These are phyloP conservation scores for Anisognathus igniventris DNA, from an alignment of 2,797 vertebrate genomes.

Conservation along the genomic window DNA sequence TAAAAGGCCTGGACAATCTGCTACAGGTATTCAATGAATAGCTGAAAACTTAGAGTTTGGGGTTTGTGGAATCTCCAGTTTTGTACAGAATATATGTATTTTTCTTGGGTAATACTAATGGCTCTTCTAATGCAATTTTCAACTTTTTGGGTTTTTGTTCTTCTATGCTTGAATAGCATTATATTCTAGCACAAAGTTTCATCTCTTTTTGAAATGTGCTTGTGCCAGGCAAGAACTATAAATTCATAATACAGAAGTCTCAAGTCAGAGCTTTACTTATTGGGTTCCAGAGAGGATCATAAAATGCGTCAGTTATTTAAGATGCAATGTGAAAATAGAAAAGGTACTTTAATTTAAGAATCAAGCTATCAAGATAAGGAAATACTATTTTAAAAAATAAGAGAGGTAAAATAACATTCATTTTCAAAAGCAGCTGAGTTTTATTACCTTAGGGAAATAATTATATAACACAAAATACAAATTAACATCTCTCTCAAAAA, in stretches of 20 bases:
- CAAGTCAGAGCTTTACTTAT: neutral
- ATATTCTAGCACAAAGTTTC: neutral
- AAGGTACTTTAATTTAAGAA: neutral
- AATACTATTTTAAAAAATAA: neutral
- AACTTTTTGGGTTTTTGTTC: neutral
- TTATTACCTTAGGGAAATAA: neutral
- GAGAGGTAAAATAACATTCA: neutral
- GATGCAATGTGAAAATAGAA: neutral
- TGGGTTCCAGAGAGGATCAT: neutral
- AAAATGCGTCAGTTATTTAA: neutral
- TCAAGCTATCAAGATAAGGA: neutral
- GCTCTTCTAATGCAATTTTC: neutral
- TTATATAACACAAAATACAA: neutral
- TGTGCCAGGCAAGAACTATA: neutral
- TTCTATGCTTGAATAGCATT: neutral
- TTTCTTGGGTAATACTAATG: neutral
- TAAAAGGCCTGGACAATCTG: neutral
- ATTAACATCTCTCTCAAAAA: neutral
- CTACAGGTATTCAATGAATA: neutral
- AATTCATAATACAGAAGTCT: neutral
- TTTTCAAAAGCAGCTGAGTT: neutral
- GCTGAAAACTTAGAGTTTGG: neutral
- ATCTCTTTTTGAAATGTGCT: neutral
- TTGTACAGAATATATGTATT: neutral
- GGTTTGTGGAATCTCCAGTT: neutral